Conservation (phyloP, 2,113 vertebrate species). For the Prunella himalayana region DNA sequence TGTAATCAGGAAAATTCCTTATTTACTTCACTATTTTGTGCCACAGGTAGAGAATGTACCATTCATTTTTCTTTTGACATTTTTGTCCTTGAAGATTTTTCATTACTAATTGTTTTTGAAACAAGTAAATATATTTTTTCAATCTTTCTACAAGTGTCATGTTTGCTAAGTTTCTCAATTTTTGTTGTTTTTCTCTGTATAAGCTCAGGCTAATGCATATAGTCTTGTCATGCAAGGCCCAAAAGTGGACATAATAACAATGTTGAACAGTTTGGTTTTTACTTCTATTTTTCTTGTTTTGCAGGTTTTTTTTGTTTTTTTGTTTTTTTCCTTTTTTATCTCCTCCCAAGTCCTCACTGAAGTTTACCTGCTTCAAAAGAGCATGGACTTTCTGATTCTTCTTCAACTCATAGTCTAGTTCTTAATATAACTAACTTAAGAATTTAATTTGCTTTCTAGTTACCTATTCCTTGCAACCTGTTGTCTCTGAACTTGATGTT, state of each 20-base stretch:
- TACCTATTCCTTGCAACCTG: background rate
- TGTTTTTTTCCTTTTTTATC: background rate
- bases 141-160: background rate
- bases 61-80: background rate
- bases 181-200: background rate
- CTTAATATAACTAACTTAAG: background rate
- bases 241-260: background rate
- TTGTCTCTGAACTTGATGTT: background rate
- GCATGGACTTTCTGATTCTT: background rate
- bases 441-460: background rate
- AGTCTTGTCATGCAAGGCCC: background rate
- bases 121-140: background rate
- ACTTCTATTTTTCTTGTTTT: background rate
- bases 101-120: background rate
- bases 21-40: background rate
- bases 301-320: fast-evolving
- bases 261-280: background rate
- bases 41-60: background rate
- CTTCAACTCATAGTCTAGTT: background rate
- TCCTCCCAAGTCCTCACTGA: background rate
- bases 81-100: background rate
- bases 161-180: background rate
- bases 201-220: background rate
- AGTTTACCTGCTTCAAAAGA: background rate
- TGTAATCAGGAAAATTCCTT: background rate